phyloP scores from a whole-genome alignment of 2,797 vertebrate species.

The Sternotherus odoratus region DNA sequence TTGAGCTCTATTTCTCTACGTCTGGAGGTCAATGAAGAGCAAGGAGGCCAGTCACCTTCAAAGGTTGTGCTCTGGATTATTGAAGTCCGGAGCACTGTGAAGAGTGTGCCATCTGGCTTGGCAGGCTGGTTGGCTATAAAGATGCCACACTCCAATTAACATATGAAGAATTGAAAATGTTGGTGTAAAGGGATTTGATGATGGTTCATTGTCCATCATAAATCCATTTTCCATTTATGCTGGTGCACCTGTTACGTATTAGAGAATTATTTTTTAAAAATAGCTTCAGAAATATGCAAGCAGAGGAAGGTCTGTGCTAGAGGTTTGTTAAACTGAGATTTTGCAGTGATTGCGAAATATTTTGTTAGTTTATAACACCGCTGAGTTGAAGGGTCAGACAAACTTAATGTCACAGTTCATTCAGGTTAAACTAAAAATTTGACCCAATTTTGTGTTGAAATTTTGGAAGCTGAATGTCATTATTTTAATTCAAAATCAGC shows the following conservation, averaged over 20 bases:
- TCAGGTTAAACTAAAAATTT: neutral
- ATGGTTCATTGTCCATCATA: conserved; percentile 17
- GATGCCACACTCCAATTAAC: conserved; percentile 29
- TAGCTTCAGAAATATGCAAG: neutral
- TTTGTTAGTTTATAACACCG: neutral
- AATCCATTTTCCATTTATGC: conserved; percentile 9
- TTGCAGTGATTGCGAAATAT: neutral
- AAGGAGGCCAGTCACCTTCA: neutral
- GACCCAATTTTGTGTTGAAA: neutral
- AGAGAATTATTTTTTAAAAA: neutral
- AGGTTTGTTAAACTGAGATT: neutral
- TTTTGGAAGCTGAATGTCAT: neutral
- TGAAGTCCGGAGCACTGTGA: neutral
- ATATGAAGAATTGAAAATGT: conserved; percentile 2
- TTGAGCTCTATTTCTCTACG: neutral
- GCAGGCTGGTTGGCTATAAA: conserved; percentile 15
- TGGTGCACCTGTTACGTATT: neutral
- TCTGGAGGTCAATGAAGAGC: neutral
- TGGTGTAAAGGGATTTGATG: neutral
- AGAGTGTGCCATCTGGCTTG: conserved; percentile 33
- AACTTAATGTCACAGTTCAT: neutral
- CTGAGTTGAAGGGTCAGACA: neutral
- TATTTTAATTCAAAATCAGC: neutral
- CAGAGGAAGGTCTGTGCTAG: neutral
- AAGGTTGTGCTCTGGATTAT: neutral